phyloP scores from a whole-genome alignment of 2,888 invertebrate species.

The Thyatira batis region DNA sequence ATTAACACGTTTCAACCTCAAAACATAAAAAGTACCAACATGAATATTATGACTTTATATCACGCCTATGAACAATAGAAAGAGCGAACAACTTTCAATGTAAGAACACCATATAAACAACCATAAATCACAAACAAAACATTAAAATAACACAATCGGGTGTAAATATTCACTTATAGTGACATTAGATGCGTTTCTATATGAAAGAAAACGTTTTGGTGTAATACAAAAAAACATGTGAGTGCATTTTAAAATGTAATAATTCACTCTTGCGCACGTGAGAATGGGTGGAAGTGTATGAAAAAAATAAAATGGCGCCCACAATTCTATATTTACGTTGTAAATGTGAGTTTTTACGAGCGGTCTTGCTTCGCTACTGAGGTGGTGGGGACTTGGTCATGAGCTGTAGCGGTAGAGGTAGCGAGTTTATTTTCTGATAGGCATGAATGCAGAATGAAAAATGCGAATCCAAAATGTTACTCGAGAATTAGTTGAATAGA shows the following conservation, averaged over 20 bases:
- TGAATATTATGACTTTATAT: neutral
- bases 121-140: conserved; percentile 18
- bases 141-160: conserved; percentile 31
- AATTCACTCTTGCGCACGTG: conserved; percentile 53
- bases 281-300: conserved; percentile 49
- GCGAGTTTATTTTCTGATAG: conserved; percentile 30
- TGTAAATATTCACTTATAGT: conserved; percentile 41
- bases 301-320: conserved; percentile 51
- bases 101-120: too few species aligned
- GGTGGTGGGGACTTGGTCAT: conserved; percentile 16
- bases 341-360: conserved; percentile 73
- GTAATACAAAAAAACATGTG: conserved; percentile 37
- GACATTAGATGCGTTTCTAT: conserved; percentile 34
- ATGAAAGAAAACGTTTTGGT: conserved; percentile 38
- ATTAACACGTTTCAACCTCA: too few species aligned
- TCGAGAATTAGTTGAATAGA: too few species aligned
- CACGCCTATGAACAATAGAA: neutral
- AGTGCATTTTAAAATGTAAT: conserved; percentile 52
- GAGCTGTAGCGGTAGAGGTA: conserved; percentile 33
- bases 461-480: too few species aligned
- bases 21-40: neutral
- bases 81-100: neutral
- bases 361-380: conserved; percentile 56
- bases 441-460: too few species aligned
- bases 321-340: conserved; percentile 76